Conservation (phyloP, 2,888 invertebrate genomes). For the Abrostola tripartita region DNA sequence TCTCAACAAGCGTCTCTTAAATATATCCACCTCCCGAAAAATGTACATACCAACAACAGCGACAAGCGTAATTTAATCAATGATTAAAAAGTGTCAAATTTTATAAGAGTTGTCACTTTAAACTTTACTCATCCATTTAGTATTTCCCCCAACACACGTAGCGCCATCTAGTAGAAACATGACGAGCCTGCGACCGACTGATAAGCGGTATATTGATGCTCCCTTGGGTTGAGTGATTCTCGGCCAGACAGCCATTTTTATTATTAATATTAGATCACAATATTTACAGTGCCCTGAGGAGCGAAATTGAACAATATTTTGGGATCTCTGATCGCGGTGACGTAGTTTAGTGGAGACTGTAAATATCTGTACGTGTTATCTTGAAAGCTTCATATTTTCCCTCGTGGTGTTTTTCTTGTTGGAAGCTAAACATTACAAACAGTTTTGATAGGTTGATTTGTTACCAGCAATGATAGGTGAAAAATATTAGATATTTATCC, state of each 20-base stretch:
- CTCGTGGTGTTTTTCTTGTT: background rate
- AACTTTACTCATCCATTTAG: background rate
- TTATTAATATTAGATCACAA: constrained; percentile 60
- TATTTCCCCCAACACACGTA: constrained; percentile 22
- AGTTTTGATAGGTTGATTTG: background rate
- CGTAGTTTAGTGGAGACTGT: constrained; percentile 25
- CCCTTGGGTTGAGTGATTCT: constrained; percentile 65
- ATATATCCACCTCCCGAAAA: too few species aligned
- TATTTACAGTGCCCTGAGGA: constrained; percentile 52
- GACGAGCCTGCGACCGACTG: constrained; percentile 52
- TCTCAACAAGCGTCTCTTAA: too few species aligned
- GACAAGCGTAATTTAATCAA: background rate
- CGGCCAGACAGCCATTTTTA: constrained; percentile 61
- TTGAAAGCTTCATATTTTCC: background rate
- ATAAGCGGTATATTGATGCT: constrained; percentile 70
- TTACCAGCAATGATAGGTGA: too few species aligned
- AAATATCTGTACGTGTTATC: constrained; percentile 13
- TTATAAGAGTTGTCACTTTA: constrained; percentile 10
- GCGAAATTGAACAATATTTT: constrained; percentile 55
- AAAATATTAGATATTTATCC: too few species aligned
- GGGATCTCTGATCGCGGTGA: constrained; percentile 31
- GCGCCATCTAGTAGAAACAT: constrained; percentile 43
- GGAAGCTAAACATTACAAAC: background rate
- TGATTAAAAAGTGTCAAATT: background rate
- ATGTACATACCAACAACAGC: too few species aligned